Evolutionary conservation across 1,140 invertebrate species (phyloP), one percentile per base, ranked within the genome.

Genomic region (Battus philenor): DNA sequence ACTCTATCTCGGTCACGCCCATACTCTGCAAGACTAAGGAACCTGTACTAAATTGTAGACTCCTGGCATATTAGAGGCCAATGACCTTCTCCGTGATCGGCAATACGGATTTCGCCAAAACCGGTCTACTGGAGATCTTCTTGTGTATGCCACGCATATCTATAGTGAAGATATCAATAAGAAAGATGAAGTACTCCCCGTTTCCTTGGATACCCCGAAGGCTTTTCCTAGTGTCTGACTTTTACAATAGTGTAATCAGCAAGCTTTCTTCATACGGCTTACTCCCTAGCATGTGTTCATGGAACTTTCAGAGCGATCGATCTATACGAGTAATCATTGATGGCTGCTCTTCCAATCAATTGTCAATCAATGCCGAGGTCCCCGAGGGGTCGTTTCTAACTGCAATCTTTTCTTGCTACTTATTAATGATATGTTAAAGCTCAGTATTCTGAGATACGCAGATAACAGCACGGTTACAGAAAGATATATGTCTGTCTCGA

Each of bases 91-190:
- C 7, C 32, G 27, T 29, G 44, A 49, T 24, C 47, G 18, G 1
- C 52, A 54, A 20, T 54, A 46, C 6, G 41, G 47, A 57, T 77
- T 36, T 30, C 65, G 50, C 10, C 31, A 44, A 4, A 59, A 27
- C 3, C 43, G 59, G 16, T 67, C 51, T 1, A 44, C 56, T 32
- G 53, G 47, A 6, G 53, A 55, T 20, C 29, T 55, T 15, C 36
- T 49, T 7, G 47, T 32, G 12, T 53, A 45, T 34, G 36, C 27
- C 10, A 45, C 46, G 18, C 20, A 58, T 11, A 1, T 39, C 22
- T 49, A 27, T 33, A 38, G 53, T 7, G 30, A 49, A 11, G 27
- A 26, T 26, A 8, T 55, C 18, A 2, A 3, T 20, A 20, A 6
- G 2, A 6, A 6, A 3, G 18, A 6, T 20, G 18, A 20, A 20